Evolutionary conservation across 2,797 vertebrate species (phyloP).

Genomic region (Catharus ustulatus): DNA sequence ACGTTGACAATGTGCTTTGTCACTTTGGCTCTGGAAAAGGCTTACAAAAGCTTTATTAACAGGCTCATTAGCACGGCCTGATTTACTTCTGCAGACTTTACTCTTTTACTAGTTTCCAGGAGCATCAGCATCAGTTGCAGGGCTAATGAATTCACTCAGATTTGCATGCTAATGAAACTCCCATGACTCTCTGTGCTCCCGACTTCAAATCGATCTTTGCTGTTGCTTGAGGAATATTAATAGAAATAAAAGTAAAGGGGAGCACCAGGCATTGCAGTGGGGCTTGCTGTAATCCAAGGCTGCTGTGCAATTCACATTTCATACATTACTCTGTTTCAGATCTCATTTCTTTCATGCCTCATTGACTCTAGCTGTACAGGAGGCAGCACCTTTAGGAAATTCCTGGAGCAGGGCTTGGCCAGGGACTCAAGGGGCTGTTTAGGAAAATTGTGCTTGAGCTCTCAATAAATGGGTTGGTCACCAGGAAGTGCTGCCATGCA

Average conservation of each 20-base stretch:
- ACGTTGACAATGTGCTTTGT: constrained; percentile 58
- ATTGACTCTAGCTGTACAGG: constrained; percentile 32
- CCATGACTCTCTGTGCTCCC: constrained; percentile 59
- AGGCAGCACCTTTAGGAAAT: constrained; percentile 49
- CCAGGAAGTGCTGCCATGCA: neutral
- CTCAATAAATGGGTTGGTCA: neutral
- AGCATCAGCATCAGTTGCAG: constrained; percentile 71
- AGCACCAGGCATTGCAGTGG: constrained; percentile 19
- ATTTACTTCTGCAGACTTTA: constrained; percentile 75
- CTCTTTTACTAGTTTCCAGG: constrained; percentile 71
- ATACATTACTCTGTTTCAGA: neutral
- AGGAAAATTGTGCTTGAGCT: neutral
- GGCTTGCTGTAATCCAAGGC: constrained; percentile 28
- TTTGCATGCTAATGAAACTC: constrained; percentile 76
- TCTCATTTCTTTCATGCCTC: constrained; percentile 56
- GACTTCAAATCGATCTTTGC: constrained; percentile 68
- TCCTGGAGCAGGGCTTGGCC: neutral
- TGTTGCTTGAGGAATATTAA: constrained; percentile 71
- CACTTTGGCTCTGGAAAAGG: constrained; percentile 64
- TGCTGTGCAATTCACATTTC: constrained; percentile 45
- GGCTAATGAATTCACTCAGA: constrained; percentile 74
- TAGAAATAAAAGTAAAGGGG: constrained; percentile 66
- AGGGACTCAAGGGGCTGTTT: constrained; percentile 25
- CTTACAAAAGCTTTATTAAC: constrained; percentile 78
- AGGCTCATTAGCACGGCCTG: constrained; percentile 77